Percentiles rank a stretch among this genome's conserved stretches.
Evolutionary conservation across 2,888 invertebrate species (phyloP).

Genomic region (Lycocerus yunnanus): DNA sequence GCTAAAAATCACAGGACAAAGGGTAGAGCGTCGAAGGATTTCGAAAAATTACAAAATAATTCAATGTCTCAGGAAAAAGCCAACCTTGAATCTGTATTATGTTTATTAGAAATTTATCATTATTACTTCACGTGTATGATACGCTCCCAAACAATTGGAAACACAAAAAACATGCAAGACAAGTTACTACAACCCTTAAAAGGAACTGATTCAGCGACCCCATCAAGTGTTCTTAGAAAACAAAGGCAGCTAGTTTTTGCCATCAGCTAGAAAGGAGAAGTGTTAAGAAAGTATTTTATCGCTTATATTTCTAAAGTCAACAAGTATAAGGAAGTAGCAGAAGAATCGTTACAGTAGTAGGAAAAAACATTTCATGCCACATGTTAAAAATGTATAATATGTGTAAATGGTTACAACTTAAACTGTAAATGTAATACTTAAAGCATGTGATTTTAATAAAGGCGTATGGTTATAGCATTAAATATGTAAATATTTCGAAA

Average conservation of each 20-base stretch:
- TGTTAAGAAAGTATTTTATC: slow-evolving; percentile 36
- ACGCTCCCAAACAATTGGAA: neutral
- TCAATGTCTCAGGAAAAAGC: too few species aligned
- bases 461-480: neutral
- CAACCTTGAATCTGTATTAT: neutral
- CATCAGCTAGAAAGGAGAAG: slow-evolving; percentile 37
- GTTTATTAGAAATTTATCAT: neutral
- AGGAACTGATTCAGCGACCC: slow-evolving; percentile 39
- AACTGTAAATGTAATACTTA: neutral
- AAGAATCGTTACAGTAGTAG: slow-evolving; percentile 14
- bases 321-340: slow-evolving; percentile 24
- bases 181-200: slow-evolving; percentile 41
- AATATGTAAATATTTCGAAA: neutral
- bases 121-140: neutral
- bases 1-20: too few species aligned
- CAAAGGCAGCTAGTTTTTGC: slow-evolving; percentile 40
- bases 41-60: too few species aligned
- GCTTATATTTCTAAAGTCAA: slow-evolving; percentile 17
- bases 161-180: slow-evolving; percentile 35
- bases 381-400: slow-evolving; percentile 5
- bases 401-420: neutral
- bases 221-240: slow-evolving; percentile 40
- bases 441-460: neutral
- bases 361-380: slow-evolving; percentile 13
- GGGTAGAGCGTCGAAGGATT: too few species aligned